These are phyloP conservation scores for Eupithecia centaureata DNA, from an alignment of 2,888 invertebrate genomes.

Conservation along the genomic window DNA sequence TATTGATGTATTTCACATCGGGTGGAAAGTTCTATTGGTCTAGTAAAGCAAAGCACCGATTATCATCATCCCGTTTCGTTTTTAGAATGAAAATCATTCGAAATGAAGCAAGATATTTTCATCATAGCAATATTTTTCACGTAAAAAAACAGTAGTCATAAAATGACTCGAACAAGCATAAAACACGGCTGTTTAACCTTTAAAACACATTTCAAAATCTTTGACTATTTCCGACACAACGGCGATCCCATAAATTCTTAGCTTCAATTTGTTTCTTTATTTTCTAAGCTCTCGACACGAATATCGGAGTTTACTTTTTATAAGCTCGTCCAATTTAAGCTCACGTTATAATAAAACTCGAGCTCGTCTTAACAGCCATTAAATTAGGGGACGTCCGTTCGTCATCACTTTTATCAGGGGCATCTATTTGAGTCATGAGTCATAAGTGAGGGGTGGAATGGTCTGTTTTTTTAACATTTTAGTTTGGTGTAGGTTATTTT, in stretches of 20 bases:
- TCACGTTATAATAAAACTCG: conserved; percentile 30
- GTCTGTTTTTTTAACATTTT: not conserved
- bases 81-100: not conserved
- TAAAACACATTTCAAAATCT: conserved; percentile 9
- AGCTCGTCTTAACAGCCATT: not conserved
- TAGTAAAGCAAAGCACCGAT: not conserved
- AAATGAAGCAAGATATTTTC: not conserved
- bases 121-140: not conserved
- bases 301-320: not conserved
- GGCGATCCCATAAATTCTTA: conserved; percentile 6
- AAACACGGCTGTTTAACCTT: conserved; percentile 14
- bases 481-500: no score
- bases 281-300: not conserved
- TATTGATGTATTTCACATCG: not conserved
- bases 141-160: not conserved
- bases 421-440: not conserved
- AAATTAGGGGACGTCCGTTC: conserved; percentile 21
- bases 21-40: not conserved
- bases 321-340: conserved; percentile 40
- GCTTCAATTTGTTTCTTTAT: not conserved
- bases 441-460: not conserved
- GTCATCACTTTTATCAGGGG: conserved; percentile 12
- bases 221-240: conserved; percentile 4
- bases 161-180: not conserved
- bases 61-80: not conserved